Evolutionary conservation across 2,888 invertebrate species (phyloP).

Genomic region (Drepana falcataria): DNA sequence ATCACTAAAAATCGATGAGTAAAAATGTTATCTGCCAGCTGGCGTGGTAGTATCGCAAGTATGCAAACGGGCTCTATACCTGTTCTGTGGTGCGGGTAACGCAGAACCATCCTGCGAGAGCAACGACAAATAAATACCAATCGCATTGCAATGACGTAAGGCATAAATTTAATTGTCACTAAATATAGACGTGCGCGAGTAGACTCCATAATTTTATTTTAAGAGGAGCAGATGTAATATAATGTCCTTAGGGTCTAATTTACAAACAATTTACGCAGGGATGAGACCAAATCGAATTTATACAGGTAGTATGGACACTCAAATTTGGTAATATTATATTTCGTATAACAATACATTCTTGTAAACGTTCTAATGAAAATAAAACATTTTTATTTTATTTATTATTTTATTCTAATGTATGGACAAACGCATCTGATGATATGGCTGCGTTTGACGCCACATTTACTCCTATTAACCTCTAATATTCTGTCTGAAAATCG

Average conservation of each 20-base stretch:
- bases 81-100: conserved; percentile 12
- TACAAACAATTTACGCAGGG: background rate
- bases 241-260: background rate
- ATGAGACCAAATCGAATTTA: background rate
- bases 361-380: too few species aligned
- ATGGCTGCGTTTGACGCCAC: too few species aligned
- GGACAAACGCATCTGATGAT: too few species aligned
- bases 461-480: too few species aligned
- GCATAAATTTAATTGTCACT: background rate
- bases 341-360: too few species aligned
- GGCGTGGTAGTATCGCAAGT: conserved; percentile 48
- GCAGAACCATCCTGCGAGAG: conserved; percentile 35
- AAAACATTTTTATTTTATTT: too few species aligned
- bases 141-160: background rate
- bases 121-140: background rate
- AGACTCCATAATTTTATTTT: too few species aligned
- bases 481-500: too few species aligned
- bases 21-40: conserved; percentile 43
- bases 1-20: conserved; percentile 40
- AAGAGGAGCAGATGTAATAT: background rate
- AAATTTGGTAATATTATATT: too few species aligned
- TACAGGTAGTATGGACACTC: too few species aligned
- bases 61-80: conserved; percentile 34
- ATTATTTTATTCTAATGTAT: too few species aligned
- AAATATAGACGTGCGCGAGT: background rate